Conservation (phyloP, 2,888 invertebrate species). For the Scaptomyza caliginosa region DNA sequence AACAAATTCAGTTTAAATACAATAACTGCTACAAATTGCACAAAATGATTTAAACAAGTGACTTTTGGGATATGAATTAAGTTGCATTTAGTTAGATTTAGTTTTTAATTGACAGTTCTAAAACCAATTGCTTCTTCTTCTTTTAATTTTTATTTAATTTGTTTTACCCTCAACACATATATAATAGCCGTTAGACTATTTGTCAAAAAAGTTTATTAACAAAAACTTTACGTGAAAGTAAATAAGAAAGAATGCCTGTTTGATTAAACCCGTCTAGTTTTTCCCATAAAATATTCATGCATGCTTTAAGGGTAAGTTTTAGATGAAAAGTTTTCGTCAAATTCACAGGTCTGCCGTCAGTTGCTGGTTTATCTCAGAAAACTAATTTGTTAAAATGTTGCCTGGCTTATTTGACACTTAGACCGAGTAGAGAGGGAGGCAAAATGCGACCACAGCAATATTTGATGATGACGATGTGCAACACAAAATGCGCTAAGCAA, state of each 20-base stretch:
- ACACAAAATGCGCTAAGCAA: constrained; percentile 34
- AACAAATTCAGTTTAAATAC: background rate
- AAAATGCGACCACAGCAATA: background rate
- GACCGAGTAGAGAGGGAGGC: background rate
- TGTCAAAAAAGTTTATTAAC: no score
- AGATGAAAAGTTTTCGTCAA: constrained; percentile 5
- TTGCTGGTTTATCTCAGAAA: constrained; percentile 65
- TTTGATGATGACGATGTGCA: constrained; percentile 31
- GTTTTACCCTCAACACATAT: no score
- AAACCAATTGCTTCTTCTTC: no score
- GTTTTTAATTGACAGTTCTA: no score
- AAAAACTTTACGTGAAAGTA: no score
- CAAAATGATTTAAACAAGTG: background rate
- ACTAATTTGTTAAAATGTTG: constrained; percentile 79
- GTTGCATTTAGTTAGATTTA: background rate
- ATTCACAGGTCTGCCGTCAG: constrained; percentile 16
- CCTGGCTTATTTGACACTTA: constrained; percentile 59
- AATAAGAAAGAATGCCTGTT: no score
- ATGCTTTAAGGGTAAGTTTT: background rate
- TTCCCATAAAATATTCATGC: background rate
- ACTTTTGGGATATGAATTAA: background rate
- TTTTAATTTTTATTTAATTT: no score
- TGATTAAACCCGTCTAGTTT: background rate
- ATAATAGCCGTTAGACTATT: no score
- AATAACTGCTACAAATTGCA: background rate